Evolutionary conservation across 2,797 vertebrate genomes (phyloP).

Genomic region (Gambelia wislizenii): DNA sequence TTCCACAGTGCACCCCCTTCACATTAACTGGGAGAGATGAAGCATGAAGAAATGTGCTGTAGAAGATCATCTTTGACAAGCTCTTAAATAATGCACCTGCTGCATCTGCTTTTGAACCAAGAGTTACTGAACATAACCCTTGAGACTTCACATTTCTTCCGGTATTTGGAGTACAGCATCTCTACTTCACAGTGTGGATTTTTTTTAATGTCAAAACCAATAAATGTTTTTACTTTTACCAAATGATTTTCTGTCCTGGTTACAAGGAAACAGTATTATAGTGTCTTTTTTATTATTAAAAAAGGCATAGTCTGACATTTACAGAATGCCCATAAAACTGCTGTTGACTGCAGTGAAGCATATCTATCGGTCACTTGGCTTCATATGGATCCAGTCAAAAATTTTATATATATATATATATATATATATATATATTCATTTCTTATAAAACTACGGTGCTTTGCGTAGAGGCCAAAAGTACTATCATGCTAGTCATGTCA

Average conservation of each 20-base stretch:
- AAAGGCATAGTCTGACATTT: constrained; percentile 62
- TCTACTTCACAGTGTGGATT: constrained; percentile 57
- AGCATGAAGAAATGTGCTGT: constrained; percentile 50
- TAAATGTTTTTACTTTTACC: constrained; percentile 67
- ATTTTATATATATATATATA: neutral
- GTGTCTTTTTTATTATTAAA: constrained; percentile 62
- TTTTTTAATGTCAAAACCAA: constrained; percentile 75
- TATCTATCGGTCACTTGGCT: constrained; percentile 43
- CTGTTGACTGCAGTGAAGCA: constrained; percentile 42
- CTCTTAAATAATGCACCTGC: constrained; percentile 73
- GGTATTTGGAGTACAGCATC: constrained; percentile 61
- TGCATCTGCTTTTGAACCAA: constrained; percentile 66
- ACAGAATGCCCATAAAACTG: constrained; percentile 59
- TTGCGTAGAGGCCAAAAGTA: neutral
- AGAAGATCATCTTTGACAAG: constrained; percentile 74
- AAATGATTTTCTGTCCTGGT: constrained; percentile 74
- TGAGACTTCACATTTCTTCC: constrained; percentile 69
- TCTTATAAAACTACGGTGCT: neutral
- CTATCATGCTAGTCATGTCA: neutral
- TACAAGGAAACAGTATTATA: constrained; percentile 71
- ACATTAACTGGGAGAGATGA: constrained; percentile 33
- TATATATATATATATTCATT: constrained; percentile 6
- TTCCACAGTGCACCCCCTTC: constrained; percentile 36
- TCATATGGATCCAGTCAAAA: constrained; percentile 28
- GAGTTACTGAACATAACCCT: constrained; percentile 68